Evolutionary conservation across 1,140 invertebrate species (phyloP).

Genomic region (Sminthurides bifidus): DNA sequence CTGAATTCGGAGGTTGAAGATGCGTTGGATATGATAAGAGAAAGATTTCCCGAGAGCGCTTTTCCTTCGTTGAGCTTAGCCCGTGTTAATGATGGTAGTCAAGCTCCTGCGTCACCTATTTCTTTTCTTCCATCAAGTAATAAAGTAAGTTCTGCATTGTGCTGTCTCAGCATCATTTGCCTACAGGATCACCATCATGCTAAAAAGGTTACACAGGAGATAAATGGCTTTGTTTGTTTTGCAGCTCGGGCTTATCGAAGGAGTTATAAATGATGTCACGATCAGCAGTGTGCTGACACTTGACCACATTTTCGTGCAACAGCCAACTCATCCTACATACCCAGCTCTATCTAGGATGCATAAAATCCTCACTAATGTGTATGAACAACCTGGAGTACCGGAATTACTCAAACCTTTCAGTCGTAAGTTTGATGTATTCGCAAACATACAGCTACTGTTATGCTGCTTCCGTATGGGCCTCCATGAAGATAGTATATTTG

Average conservation of each 20-base stretch:
- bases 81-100: constrained; percentile 47
- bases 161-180: neutral
- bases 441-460: too few species aligned
- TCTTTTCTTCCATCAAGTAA: constrained; percentile 45
- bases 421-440: constrained; percentile 33
- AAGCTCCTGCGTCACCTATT: constrained; percentile 43
- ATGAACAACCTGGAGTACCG: constrained; percentile 40
- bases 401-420: constrained; percentile 42
- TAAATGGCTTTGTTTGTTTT: constrained; percentile 23
- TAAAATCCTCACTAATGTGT: constrained; percentile 44
- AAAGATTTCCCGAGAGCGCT: constrained; percentile 64
- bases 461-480: too few species aligned
- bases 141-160: constrained; percentile 45
- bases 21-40: constrained; percentile 67
- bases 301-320: constrained; percentile 81
- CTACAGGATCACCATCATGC: neutral
- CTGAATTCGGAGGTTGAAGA: constrained; percentile 58
- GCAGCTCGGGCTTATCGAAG: constrained; percentile 70
- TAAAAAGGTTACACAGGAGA: neutral
- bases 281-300: constrained; percentile 71
- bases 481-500: too few species aligned
- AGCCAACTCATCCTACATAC: constrained; percentile 84
- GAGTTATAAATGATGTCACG: constrained; percentile 83
- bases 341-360: constrained; percentile 64
- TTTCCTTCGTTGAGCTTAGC: constrained; percentile 68